A percentile compares a stretch with the other conserved stretches of the same genome.
phyloP scores from a whole-genome alignment of 2,888 invertebrate species.

The Metalampra italica region DNA sequence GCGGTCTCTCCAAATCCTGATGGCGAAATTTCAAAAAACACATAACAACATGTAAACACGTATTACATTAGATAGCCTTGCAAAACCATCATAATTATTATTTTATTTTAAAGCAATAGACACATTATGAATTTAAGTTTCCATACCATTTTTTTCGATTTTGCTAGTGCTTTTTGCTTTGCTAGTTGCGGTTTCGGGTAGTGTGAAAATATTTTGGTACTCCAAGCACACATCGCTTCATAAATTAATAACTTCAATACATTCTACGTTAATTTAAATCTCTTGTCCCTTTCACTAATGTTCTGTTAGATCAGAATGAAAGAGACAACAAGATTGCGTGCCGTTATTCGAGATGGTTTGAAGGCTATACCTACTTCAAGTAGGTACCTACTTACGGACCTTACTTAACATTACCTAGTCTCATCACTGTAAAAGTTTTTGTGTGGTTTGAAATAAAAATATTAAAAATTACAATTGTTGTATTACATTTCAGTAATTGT shows the following conservation, averaged over 20 bases:
- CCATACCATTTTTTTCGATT: too few species aligned
- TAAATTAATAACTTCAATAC: too few species aligned
- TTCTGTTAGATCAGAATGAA: slow-evolving; percentile 2
- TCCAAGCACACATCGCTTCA: too few species aligned
- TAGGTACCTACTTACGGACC: not conserved
- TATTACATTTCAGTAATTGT: too few species aligned
- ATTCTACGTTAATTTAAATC: not conserved
- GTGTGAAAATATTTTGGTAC: too few species aligned
- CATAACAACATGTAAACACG: not conserved
- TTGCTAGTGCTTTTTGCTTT: too few species aligned
- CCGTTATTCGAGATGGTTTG: not conserved
- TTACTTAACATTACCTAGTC: slow-evolving; percentile 1
- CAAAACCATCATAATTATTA: not conserved
- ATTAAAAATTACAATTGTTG: not conserved
- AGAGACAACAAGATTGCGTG: not conserved
- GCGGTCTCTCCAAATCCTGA: slow-evolving; percentile 24
- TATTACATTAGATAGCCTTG: not conserved
- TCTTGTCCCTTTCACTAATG: not conserved
- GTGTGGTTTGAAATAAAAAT: not conserved
- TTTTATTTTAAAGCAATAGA: not conserved
- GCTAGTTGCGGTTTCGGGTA: too few species aligned
- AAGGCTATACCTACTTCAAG: not conserved
- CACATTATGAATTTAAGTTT: too few species aligned
- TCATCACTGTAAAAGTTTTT: not conserved
- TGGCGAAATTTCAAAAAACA: slow-evolving; percentile 5